Evolutionary conservation across 2,797 vertebrate species (phyloP), one percentile per base, ranked within the genome.

Genomic region (Sebastes taczanowskii): DNA sequence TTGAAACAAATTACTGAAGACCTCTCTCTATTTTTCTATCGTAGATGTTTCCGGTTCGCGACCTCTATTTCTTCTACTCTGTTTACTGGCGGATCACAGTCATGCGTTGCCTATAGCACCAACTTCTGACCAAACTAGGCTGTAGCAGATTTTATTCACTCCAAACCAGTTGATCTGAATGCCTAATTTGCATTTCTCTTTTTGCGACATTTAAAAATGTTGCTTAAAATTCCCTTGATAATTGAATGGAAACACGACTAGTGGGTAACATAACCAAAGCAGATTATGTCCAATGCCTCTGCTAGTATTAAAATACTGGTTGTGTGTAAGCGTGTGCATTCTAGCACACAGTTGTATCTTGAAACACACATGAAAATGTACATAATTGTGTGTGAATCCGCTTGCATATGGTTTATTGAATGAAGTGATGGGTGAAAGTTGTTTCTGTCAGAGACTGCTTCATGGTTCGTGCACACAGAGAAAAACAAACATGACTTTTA

Each of bases 191-290:
- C 38, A 3, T 42, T 42, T 42, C 38, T 42, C 38, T 42, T 42
- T 42, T 14, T 38, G 35, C 13, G 35, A 6, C 35, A 14, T 38
- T 38, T 38, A 5, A 38, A 38, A 38, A 38, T 38, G 0, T 38
- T 14, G 0, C 38, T 42, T 42, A 42, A 42, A 42, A 42, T 42
- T 42, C 38, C 38, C 1, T 46, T 46, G 6, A 7, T 46, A 16
- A 46, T 46, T 0, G 42, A 46, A 18, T 0, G 42, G 42, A 46
- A 49, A 49, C 18, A 49, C 0, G 18, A 49, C 46, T 49, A 42
- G 64, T 34, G 13, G 34, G 53, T 70, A 88, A 83, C 60, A 63
- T 74, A 25, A 84, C 86, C 86, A 66, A 87, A 77, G 72, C 85
- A 85, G 81, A 88, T 42, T 79, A 89, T 88, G 84, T 68, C 79